These are phyloP conservation scores for Oryctolagus cuniculus DNA, from an alignment of 2,113 vertebrate genomes.

Conservation along the genomic window DNA sequence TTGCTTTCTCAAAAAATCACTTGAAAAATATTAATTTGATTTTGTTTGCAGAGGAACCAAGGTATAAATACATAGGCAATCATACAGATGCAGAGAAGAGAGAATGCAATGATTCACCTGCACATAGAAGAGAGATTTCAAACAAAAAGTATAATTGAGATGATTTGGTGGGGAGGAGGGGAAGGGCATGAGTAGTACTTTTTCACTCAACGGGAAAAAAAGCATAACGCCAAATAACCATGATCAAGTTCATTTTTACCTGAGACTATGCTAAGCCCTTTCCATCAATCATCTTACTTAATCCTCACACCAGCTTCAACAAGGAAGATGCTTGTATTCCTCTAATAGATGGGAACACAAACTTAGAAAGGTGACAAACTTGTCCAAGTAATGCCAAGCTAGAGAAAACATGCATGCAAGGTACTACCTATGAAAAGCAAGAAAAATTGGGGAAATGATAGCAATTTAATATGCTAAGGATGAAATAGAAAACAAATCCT, in stretches of 20 bases:
- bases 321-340: constrained; percentile 37
- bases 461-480: neutral
- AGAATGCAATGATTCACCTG: constrained; percentile 4
- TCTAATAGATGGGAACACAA: neutral
- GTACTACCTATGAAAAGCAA: neutral
- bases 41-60: constrained; percentile 35
- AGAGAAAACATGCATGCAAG: neutral
- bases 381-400: neutral
- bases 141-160: constrained; percentile 7
- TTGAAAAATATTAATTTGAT: constrained; percentile 14
- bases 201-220: neutral
- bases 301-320: neutral
- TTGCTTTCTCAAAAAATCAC: constrained; percentile 14
- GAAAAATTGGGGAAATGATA: neutral
- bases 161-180: neutral
- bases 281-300: neutral
- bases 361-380: constrained; percentile 35
- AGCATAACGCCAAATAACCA: neutral
- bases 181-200: neutral
- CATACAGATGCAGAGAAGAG: neutral
- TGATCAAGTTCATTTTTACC: neutral
- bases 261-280: constrained; percentile 21
- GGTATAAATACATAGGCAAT: neutral
- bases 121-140: neutral
- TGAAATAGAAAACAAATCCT: neutral